A percentile compares a stretch with the other conserved stretches of the same genome.
Conservation (phyloP, 1,140 invertebrate species). For the Hylyphantes graminicola region DNA sequence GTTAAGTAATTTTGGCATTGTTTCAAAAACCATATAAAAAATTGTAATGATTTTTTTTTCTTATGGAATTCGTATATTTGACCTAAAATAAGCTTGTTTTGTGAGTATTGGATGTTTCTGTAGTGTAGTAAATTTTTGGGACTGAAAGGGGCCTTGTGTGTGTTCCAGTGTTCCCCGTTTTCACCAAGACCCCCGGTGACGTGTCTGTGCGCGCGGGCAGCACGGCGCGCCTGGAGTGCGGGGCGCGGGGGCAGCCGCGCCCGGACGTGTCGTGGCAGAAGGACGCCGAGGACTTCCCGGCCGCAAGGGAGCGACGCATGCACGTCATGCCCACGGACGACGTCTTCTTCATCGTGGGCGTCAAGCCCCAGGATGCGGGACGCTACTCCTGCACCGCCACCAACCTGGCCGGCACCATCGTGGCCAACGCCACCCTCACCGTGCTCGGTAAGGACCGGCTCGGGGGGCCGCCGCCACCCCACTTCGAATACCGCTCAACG, state of each 20-base stretch:
- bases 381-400: constrained; percentile 93
- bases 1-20: too few species aligned
- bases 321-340: constrained; percentile 92
- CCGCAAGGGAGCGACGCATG: constrained; percentile 91
- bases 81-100: too few species aligned
- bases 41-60: too few species aligned
- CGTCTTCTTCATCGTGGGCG: constrained; percentile 90
- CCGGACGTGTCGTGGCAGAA: constrained; percentile 94
- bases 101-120: too few species aligned
- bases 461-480: neutral
- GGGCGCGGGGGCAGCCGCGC: constrained; percentile 85
- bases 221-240: constrained; percentile 90
- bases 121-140: too few species aligned
- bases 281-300: constrained; percentile 95
- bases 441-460: constrained; percentile 76
- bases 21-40: too few species aligned
- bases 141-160: too few species aligned
- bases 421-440: constrained; percentile 88
- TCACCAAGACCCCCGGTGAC: constrained; percentile 86
- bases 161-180: constrained; percentile 72
- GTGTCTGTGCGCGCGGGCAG: constrained; percentile 85
- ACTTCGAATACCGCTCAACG: too few species aligned
- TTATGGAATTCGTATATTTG: too few species aligned
- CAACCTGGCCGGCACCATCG: constrained; percentile 86
- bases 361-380: constrained; percentile 87